phyloP scores from a whole-genome alignment of 2,113 vertebrate genomes.

The Catagonus wagneri region DNA sequence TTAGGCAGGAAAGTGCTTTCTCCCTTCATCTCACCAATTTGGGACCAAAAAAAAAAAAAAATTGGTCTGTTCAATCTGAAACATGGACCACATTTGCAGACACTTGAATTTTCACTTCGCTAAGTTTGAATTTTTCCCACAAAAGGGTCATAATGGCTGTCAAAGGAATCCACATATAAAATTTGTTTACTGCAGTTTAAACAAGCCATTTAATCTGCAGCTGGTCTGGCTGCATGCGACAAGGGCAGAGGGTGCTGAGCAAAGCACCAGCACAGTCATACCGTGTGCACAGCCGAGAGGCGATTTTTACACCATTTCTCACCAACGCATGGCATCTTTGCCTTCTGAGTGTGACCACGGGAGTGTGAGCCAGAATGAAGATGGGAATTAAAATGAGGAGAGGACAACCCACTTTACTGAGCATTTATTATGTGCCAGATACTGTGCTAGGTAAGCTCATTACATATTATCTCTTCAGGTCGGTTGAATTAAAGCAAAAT shows the following conservation, averaged over 20 bases:
- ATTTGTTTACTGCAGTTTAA: conserved; percentile 54
- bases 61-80: not conserved
- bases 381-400: not conserved
- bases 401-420: not conserved
- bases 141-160: conserved; percentile 41
- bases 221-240: not conserved
- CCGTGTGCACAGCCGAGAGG: not conserved
- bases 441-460: not conserved
- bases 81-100: conserved; percentile 51
- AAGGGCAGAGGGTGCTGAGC: not conserved
- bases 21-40: not conserved
- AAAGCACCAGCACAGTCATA: too few relatives aligned
- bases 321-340: not conserved
- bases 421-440: not conserved
- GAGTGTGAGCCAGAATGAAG: not conserved
- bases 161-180: conserved; percentile 56
- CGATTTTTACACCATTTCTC: not conserved
- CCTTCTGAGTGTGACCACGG: not conserved
- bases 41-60: not conserved
- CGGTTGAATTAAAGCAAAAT: not conserved
- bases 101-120: conserved; percentile 58
- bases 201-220: conserved; percentile 50
- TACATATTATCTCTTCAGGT: not conserved
- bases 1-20: conserved; percentile 13
- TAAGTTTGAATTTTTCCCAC: conserved; percentile 60